Conservation (phyloP, 2,797 vertebrate species). For the Clarias fuscus region DNA sequence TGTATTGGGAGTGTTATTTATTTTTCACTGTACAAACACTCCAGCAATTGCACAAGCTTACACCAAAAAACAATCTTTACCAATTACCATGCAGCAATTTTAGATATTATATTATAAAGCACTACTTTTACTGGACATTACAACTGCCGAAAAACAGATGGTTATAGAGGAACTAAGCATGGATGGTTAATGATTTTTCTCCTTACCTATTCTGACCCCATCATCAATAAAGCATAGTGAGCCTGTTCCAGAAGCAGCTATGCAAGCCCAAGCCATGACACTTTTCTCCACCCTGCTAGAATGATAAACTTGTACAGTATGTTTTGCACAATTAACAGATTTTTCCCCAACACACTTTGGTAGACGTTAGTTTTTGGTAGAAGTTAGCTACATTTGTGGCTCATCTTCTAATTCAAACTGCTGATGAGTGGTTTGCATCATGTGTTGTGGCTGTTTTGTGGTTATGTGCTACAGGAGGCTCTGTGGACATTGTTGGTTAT, state of each 20-base stretch:
- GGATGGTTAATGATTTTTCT: too few species aligned
- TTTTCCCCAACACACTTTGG: not conserved
- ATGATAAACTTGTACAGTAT: not conserved
- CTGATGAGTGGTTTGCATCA: not conserved
- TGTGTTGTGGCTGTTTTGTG: not conserved
- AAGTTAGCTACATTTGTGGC: not conserved
- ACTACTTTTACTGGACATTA: not conserved
- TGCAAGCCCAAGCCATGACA: not conserved
- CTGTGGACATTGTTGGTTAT: not conserved
- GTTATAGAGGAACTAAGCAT: too few species aligned
- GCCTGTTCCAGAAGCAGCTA: not conserved
- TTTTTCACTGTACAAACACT: conserved; percentile 56
- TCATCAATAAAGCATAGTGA: not conserved
- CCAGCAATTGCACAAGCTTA: not conserved
- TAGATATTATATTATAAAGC: not conserved
- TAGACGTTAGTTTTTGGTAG: too few species aligned
- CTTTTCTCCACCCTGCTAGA: not conserved
- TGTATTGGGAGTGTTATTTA: conserved; percentile 68
- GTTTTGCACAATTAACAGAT: not conserved
- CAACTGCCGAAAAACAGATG: too few species aligned
- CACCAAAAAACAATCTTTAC: not conserved
- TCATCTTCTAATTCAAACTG: not conserved
- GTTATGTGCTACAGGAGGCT: too few species aligned
- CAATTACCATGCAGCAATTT: not conserved
- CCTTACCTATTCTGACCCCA: too few species aligned